Evolutionary conservation across 1,140 invertebrate genomes (phyloP).

Genomic region (Drosophila oshimai): DNA sequence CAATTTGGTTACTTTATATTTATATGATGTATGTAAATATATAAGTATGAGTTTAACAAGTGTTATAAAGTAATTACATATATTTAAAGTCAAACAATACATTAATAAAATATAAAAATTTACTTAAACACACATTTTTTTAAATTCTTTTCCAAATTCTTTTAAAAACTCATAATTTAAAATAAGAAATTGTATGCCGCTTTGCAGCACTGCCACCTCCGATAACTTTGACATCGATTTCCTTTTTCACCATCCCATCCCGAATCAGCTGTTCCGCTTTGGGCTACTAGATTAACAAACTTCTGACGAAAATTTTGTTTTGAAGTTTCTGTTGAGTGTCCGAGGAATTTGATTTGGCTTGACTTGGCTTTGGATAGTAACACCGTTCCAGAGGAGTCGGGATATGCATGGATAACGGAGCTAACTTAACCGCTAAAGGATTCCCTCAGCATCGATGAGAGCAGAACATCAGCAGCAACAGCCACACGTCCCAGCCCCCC

Average conservation of each 20-base stretch:
- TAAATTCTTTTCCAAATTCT: no score
- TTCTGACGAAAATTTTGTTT: constrained; percentile 27
- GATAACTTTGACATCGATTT: constrained; percentile 20
- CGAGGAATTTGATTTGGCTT: not conserved
- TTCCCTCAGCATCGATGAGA: constrained; percentile 26
- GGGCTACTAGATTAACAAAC: constrained; percentile 32
- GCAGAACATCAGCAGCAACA: not conserved
- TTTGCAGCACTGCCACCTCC: constrained; percentile 1
- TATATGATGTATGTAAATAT: no score
- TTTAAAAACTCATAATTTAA: no score
- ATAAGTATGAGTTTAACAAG: no score
- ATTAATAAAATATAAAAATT: no score
- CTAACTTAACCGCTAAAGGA: constrained; percentile 5
- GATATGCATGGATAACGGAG: constrained; percentile 4
- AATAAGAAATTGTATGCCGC: not conserved
- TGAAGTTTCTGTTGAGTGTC: constrained; percentile 15
- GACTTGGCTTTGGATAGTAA: not conserved
- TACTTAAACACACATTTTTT: no score
- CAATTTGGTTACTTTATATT: no score
- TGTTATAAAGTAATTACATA: no score
- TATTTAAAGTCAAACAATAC: no score
- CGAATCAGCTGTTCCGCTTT: constrained; percentile 25
- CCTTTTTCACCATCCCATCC: not conserved
- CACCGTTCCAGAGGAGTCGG: not conserved
- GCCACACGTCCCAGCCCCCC: constrained; percentile 12